Percentiles rank a stretch among this genome's conserved stretches.
These are phyloP conservation scores for Damaliscus lunatus DNA, from an alignment of 2,113 vertebrate genomes.

Conservation along the genomic window DNA sequence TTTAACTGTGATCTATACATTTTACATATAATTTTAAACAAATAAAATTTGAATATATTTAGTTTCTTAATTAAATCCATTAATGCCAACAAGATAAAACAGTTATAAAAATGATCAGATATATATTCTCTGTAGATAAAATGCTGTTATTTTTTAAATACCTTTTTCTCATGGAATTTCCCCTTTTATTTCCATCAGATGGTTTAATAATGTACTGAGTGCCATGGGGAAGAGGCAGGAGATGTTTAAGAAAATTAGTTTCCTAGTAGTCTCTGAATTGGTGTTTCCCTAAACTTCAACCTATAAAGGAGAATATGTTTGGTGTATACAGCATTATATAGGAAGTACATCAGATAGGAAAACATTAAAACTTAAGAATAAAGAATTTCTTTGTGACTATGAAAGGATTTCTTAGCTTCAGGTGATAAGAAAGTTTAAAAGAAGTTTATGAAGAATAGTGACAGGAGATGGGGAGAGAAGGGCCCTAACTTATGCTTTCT, in stretches of 20 bases:
- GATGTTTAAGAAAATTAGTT: not conserved
- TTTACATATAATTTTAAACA: not conserved
- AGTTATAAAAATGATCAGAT: not conserved
- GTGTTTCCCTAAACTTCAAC: not conserved
- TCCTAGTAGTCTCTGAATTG: not conserved
- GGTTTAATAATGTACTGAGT: not conserved
- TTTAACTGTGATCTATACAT: not conserved
- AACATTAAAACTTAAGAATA: not conserved
- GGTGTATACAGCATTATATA: not conserved
- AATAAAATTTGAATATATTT: not conserved
- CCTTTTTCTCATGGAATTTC: not conserved
- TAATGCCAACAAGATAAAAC: not conserved
- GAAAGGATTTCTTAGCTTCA: not conserved
- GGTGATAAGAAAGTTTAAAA: not conserved
- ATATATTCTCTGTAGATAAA: not conserved
- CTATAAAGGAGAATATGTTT: not conserved
- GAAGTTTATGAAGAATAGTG: not conserved
- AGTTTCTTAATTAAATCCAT: not conserved
- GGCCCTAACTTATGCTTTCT: not conserved
- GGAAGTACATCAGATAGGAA: not conserved
- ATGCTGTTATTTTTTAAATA: not conserved
- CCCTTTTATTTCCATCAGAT: not conserved
- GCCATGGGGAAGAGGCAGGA: not conserved
- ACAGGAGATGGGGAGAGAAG: not conserved
- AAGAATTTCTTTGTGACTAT: not conserved